These are phyloP conservation scores for Rhegmatorhina hoffmannsi DNA, from an alignment of 2,113 vertebrate genomes.

Conservation along the genomic window DNA sequence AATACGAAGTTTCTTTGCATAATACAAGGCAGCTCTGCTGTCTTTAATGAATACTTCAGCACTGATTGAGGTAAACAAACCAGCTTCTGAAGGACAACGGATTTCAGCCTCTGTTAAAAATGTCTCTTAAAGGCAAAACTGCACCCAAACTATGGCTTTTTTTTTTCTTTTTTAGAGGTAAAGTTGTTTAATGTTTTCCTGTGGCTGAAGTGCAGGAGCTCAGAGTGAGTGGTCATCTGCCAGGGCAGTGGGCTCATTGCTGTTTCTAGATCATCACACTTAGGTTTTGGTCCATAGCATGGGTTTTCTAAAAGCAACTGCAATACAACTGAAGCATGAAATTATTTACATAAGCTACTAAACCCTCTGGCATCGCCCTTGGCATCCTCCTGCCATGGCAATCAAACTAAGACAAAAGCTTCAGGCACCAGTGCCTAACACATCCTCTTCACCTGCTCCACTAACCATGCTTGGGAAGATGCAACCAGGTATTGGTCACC, in stretches of 20 bases:
- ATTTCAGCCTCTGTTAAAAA: constrained; percentile 64
- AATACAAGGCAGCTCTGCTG: constrained; percentile 68
- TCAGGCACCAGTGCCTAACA: background rate
- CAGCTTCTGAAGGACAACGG: constrained; percentile 69
- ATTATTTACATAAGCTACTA: background rate
- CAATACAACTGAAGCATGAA: background rate
- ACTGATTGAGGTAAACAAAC: constrained; percentile 78
- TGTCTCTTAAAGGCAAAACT: constrained; percentile 45
- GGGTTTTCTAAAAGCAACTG: background rate
- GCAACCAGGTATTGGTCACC: background rate
- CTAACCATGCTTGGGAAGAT: background rate
- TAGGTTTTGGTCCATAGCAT: background rate
- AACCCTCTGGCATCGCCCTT: background rate
- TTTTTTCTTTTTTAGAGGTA: background rate
- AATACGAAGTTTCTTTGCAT: constrained; percentile 70
- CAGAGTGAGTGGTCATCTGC: background rate
- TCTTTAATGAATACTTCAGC: constrained; percentile 80
- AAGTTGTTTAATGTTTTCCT: background rate
- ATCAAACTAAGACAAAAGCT: background rate
- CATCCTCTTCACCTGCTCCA: background rate
- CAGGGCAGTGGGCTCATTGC: background rate
- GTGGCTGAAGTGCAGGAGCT: background rate
- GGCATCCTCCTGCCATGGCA: background rate
- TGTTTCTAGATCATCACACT: background rate
- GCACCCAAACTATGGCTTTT: background rate